Evolutionary conservation across 2,888 invertebrate genomes (phyloP).

Genomic region (Mythimna impura): DNA sequence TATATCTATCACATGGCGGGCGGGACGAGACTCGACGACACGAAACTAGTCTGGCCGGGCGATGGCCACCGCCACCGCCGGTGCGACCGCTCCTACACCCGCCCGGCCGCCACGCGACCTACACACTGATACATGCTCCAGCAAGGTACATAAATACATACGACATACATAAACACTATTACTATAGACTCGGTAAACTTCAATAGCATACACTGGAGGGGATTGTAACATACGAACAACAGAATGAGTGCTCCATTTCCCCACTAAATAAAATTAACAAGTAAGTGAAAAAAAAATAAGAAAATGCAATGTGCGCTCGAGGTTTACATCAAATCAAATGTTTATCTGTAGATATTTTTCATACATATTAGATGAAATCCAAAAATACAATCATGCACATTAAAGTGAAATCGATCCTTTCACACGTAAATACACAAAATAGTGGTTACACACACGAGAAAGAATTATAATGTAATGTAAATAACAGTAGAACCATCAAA

Average conservation of each 20-base stretch:
- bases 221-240: slow-evolving; percentile 75
- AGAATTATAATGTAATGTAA: slow-evolving; percentile 81
- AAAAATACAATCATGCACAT: slow-evolving; percentile 76
- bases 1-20: slow-evolving; percentile 61
- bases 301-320: slow-evolving; percentile 73
- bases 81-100: slow-evolving; percentile 45
- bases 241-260: slow-evolving; percentile 74
- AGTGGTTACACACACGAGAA: slow-evolving; percentile 86
- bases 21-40: slow-evolving; percentile 64
- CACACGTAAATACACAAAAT: slow-evolving; percentile 86
- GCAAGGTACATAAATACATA: slow-evolving; percentile 73
- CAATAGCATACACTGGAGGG: slow-evolving; percentile 74
- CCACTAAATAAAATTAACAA: slow-evolving; percentile 78
- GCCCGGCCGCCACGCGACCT: slow-evolving; percentile 63
- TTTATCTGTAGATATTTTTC: slow-evolving; percentile 62
- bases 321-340: slow-evolving; percentile 62
- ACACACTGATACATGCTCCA: slow-evolving; percentile 66
- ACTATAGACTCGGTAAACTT: slow-evolving; percentile 79
- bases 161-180: slow-evolving; percentile 76
- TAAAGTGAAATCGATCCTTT: slow-evolving; percentile 80
- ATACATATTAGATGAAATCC: slow-evolving; percentile 62
- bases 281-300: slow-evolving; percentile 73
- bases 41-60: slow-evolving; percentile 53
- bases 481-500: slow-evolving; percentile 87
- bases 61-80: slow-evolving; percentile 33